These are phyloP conservation scores for Rattus norvegicus DNA, from an alignment of 2,113 vertebrate genomes.

Conservation along the genomic window GRCr8 NC_086020.1:151655501-151656000, in stretches of 20 bases:
- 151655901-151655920: too few species aligned
- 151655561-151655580: not conserved
- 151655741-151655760: not conserved
- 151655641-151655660: not conserved
- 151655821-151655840: not conserved
- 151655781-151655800: not conserved
- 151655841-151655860: not conserved
- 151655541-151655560: not conserved
- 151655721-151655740: not conserved
- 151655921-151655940: too few species aligned
- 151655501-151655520: not conserved
- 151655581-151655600: not conserved
- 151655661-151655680: not conserved
- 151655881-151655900: not conserved
- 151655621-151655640: not conserved
- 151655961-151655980: too few species aligned
- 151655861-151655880: not conserved
- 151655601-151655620: not conserved
- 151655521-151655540: not conserved
- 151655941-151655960: too few species aligned
- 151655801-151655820: not conserved
- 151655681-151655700: not conserved
- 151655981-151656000: too few species aligned
- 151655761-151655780: too few species aligned
- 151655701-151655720: not conserved